Evolutionary conservation across 2,888 invertebrate species (phyloP), one percentile per base, ranked within the genome.

Genomic region (Sphaerophoria taeniata): DNA sequence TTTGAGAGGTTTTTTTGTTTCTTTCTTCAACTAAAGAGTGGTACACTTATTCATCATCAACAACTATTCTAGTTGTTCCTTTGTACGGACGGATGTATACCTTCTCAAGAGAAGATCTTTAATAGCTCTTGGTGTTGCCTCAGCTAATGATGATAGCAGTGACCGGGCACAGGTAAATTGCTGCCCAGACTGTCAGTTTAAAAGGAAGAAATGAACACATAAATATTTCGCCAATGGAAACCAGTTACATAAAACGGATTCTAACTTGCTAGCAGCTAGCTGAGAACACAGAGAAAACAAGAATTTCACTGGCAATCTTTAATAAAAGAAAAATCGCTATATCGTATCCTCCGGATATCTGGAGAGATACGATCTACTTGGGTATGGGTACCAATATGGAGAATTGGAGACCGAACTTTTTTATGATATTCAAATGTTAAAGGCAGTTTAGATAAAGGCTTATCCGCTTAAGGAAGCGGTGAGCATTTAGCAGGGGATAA

Each of bases 211-310:
- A 67, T 56, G 49, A 55, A 65, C 7, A 63, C 34, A 63, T 61
- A n/a, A 65, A 43, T 39, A 72, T 39, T 39, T 53, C 43, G 24
- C 43, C 53, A 45, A 51, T 63, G 58, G 55, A 80, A 85, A 85
- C 85, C 85, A 85, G 85, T 85, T 85, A 85, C 49, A 76, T 70
- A 76, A 80, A 85, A 85, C 85, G 85, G 85, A 76, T 70, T 85
- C 55, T 72, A 80, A 72, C 72, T 80, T 85, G 76, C 72, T 85
- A 24, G 24, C 63, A 53, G 33, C 33, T 31, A 51, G 36, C 36
- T 39, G 16, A 12, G 73, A 39, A 1, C 39, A 9, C 7, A 43
- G 39, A 43, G 39, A 6, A 6, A 6, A 36, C 58, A 69, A 34
- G 80, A 80, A 84, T 84, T 84, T 84, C 67, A 80, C 85, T 77